Conservation (phyloP, 2,113 vertebrate genomes). For the Lichenostomus cassidix region DNA sequence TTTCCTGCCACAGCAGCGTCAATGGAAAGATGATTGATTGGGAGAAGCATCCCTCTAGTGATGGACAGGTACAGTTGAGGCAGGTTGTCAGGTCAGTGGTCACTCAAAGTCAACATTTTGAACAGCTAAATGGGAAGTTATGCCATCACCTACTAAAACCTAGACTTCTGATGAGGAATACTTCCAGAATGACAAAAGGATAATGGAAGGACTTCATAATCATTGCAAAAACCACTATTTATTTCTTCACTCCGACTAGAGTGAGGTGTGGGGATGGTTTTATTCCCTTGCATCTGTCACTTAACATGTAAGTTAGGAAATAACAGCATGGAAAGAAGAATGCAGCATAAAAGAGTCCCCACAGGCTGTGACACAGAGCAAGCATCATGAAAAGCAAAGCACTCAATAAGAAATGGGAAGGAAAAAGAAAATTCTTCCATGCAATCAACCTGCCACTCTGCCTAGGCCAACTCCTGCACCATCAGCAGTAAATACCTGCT, state of each 20-base stretch:
- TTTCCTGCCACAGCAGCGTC: neutral
- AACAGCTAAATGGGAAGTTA: neutral
- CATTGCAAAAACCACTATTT: neutral
- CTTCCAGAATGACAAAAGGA: neutral
- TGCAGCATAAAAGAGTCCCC: rapidly evolving
- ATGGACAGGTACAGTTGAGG: neutral
- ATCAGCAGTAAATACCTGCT: slow-evolving; percentile 31
- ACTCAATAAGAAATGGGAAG: neutral
- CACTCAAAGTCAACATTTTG: neutral
- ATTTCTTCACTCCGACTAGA: neutral
- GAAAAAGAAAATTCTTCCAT: neutral
- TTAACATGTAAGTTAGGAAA: neutral
- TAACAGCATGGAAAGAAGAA: neutral
- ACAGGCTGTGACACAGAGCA: neutral
- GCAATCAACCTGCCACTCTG: neutral
- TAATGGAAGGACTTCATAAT: neutral
- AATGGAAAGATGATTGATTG: neutral
- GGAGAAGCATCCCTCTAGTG: neutral
- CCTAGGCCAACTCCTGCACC: neutral
- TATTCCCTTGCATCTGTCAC: neutral
- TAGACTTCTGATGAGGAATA: neutral
- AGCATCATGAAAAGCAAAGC: neutral
- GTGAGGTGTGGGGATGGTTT: neutral
- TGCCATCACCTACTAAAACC: neutral
- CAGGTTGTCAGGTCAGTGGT: neutral